These are phyloP conservation scores for Chrysochloris asiatica DNA, from an alignment of 2,113 vertebrate genomes.

Conservation along the genomic window DNA sequence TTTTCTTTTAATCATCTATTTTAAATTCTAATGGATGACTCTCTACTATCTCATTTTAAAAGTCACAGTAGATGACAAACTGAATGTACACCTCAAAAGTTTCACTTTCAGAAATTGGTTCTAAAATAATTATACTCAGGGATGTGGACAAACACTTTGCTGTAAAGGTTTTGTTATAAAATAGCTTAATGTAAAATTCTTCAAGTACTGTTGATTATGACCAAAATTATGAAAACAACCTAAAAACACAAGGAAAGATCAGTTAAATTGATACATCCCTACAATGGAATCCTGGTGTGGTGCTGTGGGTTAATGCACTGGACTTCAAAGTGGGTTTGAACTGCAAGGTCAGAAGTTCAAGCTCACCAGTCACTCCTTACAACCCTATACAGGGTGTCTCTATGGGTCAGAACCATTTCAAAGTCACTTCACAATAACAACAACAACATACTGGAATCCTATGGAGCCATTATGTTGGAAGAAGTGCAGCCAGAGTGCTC, in stretches of 20 bases:
- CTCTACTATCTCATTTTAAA: slow-evolving; percentile 22
- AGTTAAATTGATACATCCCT: background rate
- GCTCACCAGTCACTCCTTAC: no score
- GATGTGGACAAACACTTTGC: background rate
- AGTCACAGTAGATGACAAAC: background rate
- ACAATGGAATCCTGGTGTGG: background rate
- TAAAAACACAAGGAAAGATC: background rate
- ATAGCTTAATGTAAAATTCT: no score
- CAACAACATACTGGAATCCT: no score
- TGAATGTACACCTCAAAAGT: background rate
- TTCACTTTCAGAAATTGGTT: slow-evolving; percentile 9
- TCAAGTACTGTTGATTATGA: background rate
- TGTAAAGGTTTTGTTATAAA: background rate
- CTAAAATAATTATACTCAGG: background rate
- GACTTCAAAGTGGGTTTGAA: no score
- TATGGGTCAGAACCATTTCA: no score
- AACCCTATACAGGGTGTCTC: no score
- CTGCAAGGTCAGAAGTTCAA: no score
- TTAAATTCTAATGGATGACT: background rate
- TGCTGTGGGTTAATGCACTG: no score
- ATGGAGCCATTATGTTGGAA: no score
- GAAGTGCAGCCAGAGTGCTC: no score
- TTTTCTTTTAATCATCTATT: background rate
- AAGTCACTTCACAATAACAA: no score
- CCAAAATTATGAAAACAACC: slow-evolving; percentile 20